These are phyloP conservation scores for Dermochelys coriacea DNA, from an alignment of 2,797 vertebrate species.

Conservation along the genomic window DNA sequence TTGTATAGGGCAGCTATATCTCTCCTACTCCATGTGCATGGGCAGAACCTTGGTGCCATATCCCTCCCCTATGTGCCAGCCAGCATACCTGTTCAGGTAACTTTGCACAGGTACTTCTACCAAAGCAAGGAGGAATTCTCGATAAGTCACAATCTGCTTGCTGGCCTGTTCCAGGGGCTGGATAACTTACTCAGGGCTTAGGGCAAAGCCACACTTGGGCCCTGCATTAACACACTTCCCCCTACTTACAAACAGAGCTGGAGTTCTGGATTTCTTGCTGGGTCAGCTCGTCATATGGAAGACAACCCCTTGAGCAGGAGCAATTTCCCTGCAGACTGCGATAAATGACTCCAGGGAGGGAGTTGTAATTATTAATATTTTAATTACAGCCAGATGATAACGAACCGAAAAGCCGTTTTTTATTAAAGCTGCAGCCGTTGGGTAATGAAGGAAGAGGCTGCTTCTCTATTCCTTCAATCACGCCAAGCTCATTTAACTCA, in stretches of 20 bases:
- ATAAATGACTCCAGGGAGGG: conserved; percentile 47
- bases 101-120: fast-evolving
- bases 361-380: conserved; percentile 58
- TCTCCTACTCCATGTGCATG: fast-evolving
- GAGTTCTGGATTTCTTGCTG: not conserved
- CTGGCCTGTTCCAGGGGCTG: not conserved
- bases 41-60: fast-evolving
- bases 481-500: not conserved
- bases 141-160: not conserved
- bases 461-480: not conserved
- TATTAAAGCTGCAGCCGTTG: not conserved
- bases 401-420: fast-evolving
- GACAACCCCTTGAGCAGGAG: conserved; percentile 45
- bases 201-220: not conserved
- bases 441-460: not conserved
- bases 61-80: not conserved
- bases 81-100: not conserved
- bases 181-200: not conserved
- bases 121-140: fast-evolving
- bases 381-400: conserved; percentile 65
- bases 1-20: not conserved
- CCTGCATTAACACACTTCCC: not conserved
- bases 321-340: conserved; percentile 56
- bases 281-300: fast-evolving
- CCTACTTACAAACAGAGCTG: not conserved